Evolutionary conservation across 2,113 vertebrate species (phyloP).

Genomic region (Lucifuga dentata): DNA sequence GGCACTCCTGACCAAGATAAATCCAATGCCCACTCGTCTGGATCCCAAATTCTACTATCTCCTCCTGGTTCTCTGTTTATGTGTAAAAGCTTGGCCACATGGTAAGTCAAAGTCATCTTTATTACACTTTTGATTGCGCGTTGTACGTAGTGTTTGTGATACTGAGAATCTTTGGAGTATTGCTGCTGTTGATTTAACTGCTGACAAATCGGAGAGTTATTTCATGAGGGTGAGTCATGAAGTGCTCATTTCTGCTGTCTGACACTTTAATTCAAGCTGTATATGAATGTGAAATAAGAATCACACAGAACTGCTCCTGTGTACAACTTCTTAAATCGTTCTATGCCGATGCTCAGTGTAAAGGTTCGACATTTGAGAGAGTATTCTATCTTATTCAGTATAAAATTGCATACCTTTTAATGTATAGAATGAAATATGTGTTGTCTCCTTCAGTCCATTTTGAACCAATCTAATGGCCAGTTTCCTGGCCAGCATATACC

Average conservation of each 20-base stretch:
- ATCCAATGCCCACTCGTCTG: neutral
- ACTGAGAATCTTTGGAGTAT: too few relatives aligned
- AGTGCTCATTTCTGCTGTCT: constrained; percentile 24
- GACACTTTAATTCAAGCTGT: neutral
- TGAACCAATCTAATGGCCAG: too few relatives aligned
- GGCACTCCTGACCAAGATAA: neutral
- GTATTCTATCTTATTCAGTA: too few relatives aligned
- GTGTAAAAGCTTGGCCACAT: constrained; percentile 50
- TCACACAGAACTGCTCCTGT: too few relatives aligned
- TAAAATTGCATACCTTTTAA: constrained; percentile 13
- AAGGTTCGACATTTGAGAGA: too few relatives aligned
- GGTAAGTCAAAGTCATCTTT: constrained; percentile 47
- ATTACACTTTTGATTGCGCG: neutral
- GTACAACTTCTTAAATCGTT: too few relatives aligned
- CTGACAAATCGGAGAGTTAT: constrained; percentile 42
- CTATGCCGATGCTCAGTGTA: too few relatives aligned
- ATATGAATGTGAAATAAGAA: neutral
- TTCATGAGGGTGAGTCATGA: constrained; percentile 45
- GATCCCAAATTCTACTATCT: constrained; percentile 35
- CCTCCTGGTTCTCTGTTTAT: constrained; percentile 52
- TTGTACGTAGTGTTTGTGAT: neutral
- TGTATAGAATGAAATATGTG: neutral
- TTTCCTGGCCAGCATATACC: too few relatives aligned
- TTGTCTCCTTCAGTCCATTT: neutral
- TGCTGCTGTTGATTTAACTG: neutral